Percentiles rank a stretch among this genome's conserved stretches.
Conservation (phyloP, 1,140 invertebrate species). For the Laupala kohalensis region DNA sequence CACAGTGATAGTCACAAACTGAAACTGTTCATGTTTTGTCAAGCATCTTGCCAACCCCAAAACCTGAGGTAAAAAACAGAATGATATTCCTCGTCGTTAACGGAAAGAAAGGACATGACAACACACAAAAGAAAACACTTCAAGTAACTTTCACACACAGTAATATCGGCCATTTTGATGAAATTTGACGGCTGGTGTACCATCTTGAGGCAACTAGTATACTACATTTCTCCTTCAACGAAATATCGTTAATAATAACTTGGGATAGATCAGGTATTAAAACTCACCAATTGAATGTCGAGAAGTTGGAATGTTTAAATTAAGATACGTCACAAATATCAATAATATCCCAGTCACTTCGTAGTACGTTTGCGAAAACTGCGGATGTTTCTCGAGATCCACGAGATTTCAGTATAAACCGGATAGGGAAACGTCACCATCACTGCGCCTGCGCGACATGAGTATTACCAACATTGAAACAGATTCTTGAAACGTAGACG, state of each 20-base stretch:
- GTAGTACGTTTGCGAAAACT: slow-evolving; percentile 4
- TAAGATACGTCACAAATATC: not conserved
- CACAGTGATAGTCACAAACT: too few relatives aligned
- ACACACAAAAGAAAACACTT: not conserved
- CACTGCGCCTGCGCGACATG: not conserved
- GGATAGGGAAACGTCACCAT: not conserved
- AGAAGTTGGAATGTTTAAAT: not conserved
- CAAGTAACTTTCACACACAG: not conserved
- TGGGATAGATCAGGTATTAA: not conserved
- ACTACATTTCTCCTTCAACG: not conserved
- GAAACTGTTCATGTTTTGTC: too few relatives aligned
- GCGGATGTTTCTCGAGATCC: not conserved
- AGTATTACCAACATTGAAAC: slow-evolving; percentile 1
- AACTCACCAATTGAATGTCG: not conserved
- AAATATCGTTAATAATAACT: too few relatives aligned
- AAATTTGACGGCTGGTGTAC: not conserved
- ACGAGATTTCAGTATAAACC: not conserved
- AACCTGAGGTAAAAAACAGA: too few relatives aligned
- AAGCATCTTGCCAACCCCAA: too few relatives aligned
- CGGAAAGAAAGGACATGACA: not conserved
- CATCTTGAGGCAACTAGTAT: not conserved
- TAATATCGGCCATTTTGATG: not conserved
- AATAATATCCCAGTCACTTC: not conserved
- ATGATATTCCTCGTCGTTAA: too few relatives aligned
- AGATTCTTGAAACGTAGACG: not conserved